Base-by-base conservation (phyloP, 2,888 invertebrate genomes). In the Omphaloscelis lunosa region DNA sequence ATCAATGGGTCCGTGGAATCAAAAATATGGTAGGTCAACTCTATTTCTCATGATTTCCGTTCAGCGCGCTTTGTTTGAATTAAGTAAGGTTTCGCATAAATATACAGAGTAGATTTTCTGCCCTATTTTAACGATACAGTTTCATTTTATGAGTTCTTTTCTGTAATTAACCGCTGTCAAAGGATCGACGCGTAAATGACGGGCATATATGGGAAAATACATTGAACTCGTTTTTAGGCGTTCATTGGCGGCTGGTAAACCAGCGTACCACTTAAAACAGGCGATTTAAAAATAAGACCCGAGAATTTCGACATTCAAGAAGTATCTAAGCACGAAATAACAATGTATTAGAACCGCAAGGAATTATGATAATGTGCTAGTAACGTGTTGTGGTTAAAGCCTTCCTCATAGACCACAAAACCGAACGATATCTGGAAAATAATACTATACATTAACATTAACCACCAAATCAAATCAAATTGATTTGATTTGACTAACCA, bases 341-440 rank as follows among this genome's bases (percentile, higher is more conserved):
- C 63, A 59, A 82, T 65, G 59, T 81, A 56, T 51, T 29, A 71
- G 23, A 72, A 72, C 85, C 82, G 61, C 76, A 72, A 62, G 72
- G 56, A 69, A 69, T 72, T 72, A 72, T 70, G 41, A 67, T 70
- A 79, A 79, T 75, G 56, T 23, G 12, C 34, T 53, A 34, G 59
- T 69, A 85, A 82, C 51, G 53, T 77, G 85, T 82, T 77, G 83
- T 48, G 82, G 83, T 82, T 51, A 8, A 45, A 67, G 48, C 56
- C 65, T 70, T 48, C 63, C 71, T 53, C 27, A 23, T 62, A 80
- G 62, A 56, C 70, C 68, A 39, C 63, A 51, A 61, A 58, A 53
- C 6, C 41, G 53, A 75, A 62, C 45, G 17, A 82, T 65, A 34
- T 61, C 51, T 29, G n/a, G 39, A 66, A 51, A 69, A 62, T 72